These are phyloP conservation scores for Ctenopoma multispine DNA, from an alignment of 2,797 vertebrate species.

Conservation along the genomic window DNA sequence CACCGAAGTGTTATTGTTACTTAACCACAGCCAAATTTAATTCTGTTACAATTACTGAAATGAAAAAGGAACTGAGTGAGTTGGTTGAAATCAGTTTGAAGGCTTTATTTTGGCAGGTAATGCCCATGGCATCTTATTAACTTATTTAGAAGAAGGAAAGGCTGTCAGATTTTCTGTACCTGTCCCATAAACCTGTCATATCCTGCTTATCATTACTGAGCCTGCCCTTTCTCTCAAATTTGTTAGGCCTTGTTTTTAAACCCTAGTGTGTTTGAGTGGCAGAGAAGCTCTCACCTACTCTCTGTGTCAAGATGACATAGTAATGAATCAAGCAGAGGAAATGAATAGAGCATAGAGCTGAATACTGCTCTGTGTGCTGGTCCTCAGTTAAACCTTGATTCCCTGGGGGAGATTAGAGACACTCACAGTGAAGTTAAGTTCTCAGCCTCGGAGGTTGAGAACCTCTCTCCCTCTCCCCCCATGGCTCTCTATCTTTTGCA, in stretches of 20 bases:
- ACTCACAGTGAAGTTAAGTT: slow-evolving; percentile 57
- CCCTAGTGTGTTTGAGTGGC: slow-evolving; percentile 40
- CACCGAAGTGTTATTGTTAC: neutral
- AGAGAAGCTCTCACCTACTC: slow-evolving; percentile 43
- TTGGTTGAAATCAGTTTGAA: slow-evolving; percentile 35
- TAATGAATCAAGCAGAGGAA: slow-evolving; percentile 67
- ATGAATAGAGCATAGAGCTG: slow-evolving; percentile 55
- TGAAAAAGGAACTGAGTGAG: slow-evolving; percentile 19
- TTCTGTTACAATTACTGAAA: slow-evolving; percentile 27
- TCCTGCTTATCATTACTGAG: slow-evolving; percentile 33
- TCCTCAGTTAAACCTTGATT: slow-evolving; percentile 62
- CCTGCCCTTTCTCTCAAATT: slow-evolving; percentile 25
- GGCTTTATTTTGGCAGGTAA: slow-evolving; percentile 40
- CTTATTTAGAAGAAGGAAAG: slow-evolving; percentile 45
- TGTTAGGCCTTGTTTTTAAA: slow-evolving; percentile 51
- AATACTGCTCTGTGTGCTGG: slow-evolving; percentile 55
- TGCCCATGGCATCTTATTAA: slow-evolving; percentile 33
- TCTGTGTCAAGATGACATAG: slow-evolving; percentile 61
- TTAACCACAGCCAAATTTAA: slow-evolving; percentile 4
- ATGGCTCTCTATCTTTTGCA: slow-evolving; percentile 46
- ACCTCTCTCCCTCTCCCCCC: slow-evolving; percentile 20
- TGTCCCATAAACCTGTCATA: slow-evolving; percentile 50
- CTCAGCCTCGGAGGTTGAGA: slow-evolving; percentile 36
- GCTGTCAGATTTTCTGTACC: slow-evolving; percentile 38
- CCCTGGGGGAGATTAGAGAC: slow-evolving; percentile 69